Base-by-base conservation (phyloP, 1,140 invertebrate species). In the Trichomalopsis sarcophagae region DNA sequence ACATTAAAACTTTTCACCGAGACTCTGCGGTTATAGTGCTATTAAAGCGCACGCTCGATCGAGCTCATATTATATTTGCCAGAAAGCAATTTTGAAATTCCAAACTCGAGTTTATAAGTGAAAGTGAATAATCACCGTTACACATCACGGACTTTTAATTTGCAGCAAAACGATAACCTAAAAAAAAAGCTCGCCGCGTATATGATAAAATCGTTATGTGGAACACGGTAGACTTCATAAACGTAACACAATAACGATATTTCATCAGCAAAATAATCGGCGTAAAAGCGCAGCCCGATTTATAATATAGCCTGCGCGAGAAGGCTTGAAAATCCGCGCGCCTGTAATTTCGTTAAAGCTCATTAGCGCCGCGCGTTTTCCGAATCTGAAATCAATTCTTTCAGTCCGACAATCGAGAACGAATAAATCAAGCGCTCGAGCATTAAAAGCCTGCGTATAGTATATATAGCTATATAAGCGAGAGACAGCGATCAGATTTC, bases 201-300 rank as follows among this genome's bases (percentile, higher is more conserved):
- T n/a, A 13, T 33, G 74, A 76, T 76, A 47, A 76, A 47, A 76
- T 76, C 23, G 40, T 47, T 47, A 27, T 76, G 40, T 40, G 55
- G 50, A 47, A 21, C 74, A 36, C 11, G 17, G 74, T 71, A 71
- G 9, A 71, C 14, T 50, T 76, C 44, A 50, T 47, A 44, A 76
- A 76, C 36, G 74, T 50, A 76, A 76, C 9, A 44, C 21, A 76
- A 50, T 76, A 76, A 76, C 74, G 23, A 50, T 76, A 76, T 76
- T 76, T 76, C 74, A 76, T 50, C 71, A 74, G 71, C 71, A 27
- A 74, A 71, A 71, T 71, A 71, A 71, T 71, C 68, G 10, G 40
- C 40, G 40, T 44, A 44, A 44, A 62, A n/a, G 2, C 14, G 21
- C 21, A 4, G 14, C 14, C 13, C 13, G 14, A 14, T 50, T 11